phyloP scores from a whole-genome alignment of 2,113 vertebrate species.

The Hypocryptadius cinnamomeus region DNA sequence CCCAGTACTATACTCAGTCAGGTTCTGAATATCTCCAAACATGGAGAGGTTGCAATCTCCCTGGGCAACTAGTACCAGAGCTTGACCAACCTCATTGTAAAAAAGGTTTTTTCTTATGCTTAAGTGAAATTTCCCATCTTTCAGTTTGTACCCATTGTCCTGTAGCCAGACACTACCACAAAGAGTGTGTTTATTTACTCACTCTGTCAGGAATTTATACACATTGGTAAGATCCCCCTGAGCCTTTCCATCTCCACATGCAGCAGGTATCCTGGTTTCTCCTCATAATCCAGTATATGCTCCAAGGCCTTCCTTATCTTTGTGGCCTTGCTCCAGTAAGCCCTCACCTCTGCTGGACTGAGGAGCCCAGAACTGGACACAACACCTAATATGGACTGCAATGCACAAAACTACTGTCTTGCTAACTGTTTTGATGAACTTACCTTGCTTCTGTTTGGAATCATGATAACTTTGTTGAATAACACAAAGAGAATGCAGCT shows the following conservation, averaged over 20 bases:
- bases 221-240: not conserved
- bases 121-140: not conserved
- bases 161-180: not conserved
- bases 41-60: not conserved
- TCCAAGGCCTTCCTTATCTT: not conserved
- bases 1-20: too few species aligned
- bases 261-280: not conserved
- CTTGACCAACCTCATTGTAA: not conserved
- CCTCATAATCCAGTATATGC: accelerated
- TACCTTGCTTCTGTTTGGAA: not conserved
- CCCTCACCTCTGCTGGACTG: not conserved
- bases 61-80: not conserved
- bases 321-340: not conserved
- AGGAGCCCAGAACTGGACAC: not conserved
- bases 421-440: not conserved
- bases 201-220: not conserved
- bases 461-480: not conserved
- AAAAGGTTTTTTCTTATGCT: not conserved
- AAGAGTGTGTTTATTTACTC: not conserved
- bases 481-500: not conserved
- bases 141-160: not conserved
- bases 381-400: not conserved
- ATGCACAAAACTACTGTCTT: not conserved
- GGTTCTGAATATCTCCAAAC: not conserved
- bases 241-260: not conserved